Evolutionary conservation across 2,113 vertebrate genomes (phyloP), one percentile per base, ranked within the genome.

Genomic region (Gymnocephalus cernua): DNA sequence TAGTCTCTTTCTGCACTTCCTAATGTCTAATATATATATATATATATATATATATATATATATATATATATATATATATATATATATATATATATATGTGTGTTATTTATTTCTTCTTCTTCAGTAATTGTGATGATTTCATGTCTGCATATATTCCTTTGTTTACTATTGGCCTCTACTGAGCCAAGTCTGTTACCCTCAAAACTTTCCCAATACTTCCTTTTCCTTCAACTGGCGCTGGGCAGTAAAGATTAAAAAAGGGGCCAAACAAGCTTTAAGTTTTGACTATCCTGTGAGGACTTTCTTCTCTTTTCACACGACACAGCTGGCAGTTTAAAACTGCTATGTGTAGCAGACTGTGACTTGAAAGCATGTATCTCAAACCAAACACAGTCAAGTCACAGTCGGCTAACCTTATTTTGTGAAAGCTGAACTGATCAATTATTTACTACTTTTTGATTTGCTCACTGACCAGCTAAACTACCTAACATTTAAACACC

Each of bases 291-390:
- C 38, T 29, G 35, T 14, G 25, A 64, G 35, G 47, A 56, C 56
- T 83, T 70, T 86, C 77, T 76, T 50, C 19, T 56, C 51, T 41
- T 63, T 68, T 77, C 73, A 19, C 32, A 44, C 13, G 57, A 11
- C 62, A 58, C 47, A 73, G 77, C 54, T 62, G 77, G 57, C 47
- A n/a, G 12, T 38, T 32, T 62, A n/a, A 66, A 71, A 57, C 54
- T 25, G 18, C 23, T 8, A 19, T 19, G 41, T 72, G 54, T 6
- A 65, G 61, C 71, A 57, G 63, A 10, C 48, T 38, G 59, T 63
- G 50, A 66, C 47, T 53, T 80, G 19, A 75, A 61, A 82, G 51
- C 58, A n/a, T 2, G 18, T 35, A 59, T 69, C 27, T 65, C 21
- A 56, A 38, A 50, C 48, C 61, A 62, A 65, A 63, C 38, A 41